Evolutionary conservation across 2,888 invertebrate genomes (phyloP).

Genomic region (Agonopterix alstromeriana): DNA sequence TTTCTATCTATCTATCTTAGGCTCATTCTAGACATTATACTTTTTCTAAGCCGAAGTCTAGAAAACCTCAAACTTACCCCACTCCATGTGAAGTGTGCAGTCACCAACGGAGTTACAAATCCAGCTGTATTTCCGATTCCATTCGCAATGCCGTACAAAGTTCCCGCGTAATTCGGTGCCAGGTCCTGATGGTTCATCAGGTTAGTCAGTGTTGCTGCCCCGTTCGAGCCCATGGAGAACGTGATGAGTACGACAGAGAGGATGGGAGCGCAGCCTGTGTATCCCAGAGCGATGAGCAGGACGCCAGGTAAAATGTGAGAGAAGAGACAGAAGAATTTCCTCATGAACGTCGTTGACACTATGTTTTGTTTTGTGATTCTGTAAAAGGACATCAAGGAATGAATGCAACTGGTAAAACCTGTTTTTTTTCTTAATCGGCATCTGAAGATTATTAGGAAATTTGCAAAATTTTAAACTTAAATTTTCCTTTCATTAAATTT

Average conservation of each 20-base stretch:
- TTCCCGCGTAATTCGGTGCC: constrained; percentile 86
- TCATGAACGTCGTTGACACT: constrained; percentile 71
- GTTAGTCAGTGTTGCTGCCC: constrained; percentile 78
- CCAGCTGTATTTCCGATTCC: constrained; percentile 84
- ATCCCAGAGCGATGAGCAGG: constrained; percentile 73
- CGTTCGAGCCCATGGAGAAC: constrained; percentile 81
- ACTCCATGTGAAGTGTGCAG: constrained; percentile 79
- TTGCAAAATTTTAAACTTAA: too few relatives aligned
- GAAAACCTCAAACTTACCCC: constrained; percentile 52
- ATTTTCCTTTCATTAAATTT: too few relatives aligned
- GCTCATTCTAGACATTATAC: too few relatives aligned
- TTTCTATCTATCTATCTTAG: too few relatives aligned
- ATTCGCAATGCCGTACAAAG: constrained; percentile 86
- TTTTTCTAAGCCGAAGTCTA: too few relatives aligned
- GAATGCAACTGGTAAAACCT: too few relatives aligned
- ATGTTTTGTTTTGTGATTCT: constrained; percentile 69
- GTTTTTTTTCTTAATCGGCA: too few relatives aligned
- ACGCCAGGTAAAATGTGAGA: constrained; percentile 76
- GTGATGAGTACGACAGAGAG: constrained; percentile 81
- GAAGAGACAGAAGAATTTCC: constrained; percentile 81
- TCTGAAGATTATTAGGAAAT: too few relatives aligned
- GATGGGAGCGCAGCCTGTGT: constrained; percentile 78
- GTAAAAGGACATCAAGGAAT: constrained; percentile 7
- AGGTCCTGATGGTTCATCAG: constrained; percentile 83
- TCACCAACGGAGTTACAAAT: constrained; percentile 83